Evolutionary conservation across 2,797 vertebrate genomes (phyloP).

Genomic region (Calcarius lapponicus): DNA sequence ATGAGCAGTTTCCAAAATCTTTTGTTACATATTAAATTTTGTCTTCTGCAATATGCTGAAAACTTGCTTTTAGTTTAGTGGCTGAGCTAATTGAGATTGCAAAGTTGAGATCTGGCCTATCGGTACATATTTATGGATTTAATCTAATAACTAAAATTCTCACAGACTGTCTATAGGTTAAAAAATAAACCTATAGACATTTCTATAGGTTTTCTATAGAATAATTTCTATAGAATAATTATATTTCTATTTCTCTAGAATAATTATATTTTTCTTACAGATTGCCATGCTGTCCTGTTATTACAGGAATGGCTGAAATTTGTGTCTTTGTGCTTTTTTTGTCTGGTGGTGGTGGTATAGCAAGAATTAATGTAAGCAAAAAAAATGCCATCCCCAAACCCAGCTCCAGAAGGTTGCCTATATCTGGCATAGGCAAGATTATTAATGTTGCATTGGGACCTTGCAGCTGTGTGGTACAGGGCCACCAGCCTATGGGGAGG

Average conservation of each 20-base stretch:
- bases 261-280: background rate
- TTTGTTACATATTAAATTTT: background rate
- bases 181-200: background rate
- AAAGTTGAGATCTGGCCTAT: background rate
- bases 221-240: background rate
- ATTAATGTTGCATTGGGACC: background rate
- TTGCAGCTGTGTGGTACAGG: background rate
- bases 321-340: background rate
- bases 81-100: no score
- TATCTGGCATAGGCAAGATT: background rate
- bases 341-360: background rate
- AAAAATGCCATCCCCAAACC: background rate
- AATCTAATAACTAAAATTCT: background rate
- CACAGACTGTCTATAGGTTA: background rate
- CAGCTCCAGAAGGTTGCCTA: background rate
- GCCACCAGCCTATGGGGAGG: background rate
- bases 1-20: background rate
- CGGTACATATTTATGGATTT: background rate
- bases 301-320: background rate
- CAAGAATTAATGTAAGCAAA: background rate
- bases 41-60: background rate
- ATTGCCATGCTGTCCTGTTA: background rate
- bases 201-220: background rate
- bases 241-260: background rate
- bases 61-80: background rate